These are phyloP conservation scores for Caenorhabditis remanei DNA, from an alignment of 1,140 invertebrate species.

Conservation along the genomic window DNA sequence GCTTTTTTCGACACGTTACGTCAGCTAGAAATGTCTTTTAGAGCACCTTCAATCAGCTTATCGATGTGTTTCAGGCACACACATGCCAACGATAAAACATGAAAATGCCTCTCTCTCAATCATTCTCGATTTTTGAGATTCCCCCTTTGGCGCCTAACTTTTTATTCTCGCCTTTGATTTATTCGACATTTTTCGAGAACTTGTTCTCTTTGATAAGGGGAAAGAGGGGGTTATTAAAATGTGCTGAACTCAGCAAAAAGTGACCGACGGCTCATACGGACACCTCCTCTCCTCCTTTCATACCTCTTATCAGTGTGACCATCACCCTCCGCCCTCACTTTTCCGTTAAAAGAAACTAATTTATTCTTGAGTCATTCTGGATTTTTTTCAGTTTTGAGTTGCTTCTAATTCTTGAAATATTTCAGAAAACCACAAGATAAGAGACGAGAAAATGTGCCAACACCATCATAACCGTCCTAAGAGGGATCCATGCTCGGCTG, in stretches of 20 bases:
- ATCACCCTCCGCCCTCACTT: not conserved
- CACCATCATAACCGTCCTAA: conserved; percentile 11
- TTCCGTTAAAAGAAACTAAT: not conserved
- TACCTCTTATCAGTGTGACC: not conserved
- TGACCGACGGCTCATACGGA: not conserved
- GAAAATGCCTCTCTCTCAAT: not conserved
- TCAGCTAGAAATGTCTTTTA: conserved; percentile 13
- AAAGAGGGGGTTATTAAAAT: not conserved
- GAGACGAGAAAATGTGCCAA: conserved; percentile 26
- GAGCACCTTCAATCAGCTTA: conserved; percentile 46
- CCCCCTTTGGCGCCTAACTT: not conserved
- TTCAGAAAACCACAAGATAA: not conserved
- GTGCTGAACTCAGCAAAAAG: conserved; percentile 9
- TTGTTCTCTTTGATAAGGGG: not conserved
- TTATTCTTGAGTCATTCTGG: not conserved
- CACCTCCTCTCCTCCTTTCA: too few species aligned
- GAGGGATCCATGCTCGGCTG: conserved; percentile 56
- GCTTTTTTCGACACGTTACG: conserved; percentile 53
- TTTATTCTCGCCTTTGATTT: not conserved
- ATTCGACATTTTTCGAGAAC: conserved; percentile 5
- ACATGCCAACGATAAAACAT: not conserved
- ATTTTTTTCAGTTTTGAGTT: not conserved
- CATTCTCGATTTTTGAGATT: not conserved
- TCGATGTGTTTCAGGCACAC: conserved; percentile 20
- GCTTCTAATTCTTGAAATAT: not conserved